Conservation (phyloP, 2,113 vertebrate genomes). For the Thomomys bottae region DNA sequence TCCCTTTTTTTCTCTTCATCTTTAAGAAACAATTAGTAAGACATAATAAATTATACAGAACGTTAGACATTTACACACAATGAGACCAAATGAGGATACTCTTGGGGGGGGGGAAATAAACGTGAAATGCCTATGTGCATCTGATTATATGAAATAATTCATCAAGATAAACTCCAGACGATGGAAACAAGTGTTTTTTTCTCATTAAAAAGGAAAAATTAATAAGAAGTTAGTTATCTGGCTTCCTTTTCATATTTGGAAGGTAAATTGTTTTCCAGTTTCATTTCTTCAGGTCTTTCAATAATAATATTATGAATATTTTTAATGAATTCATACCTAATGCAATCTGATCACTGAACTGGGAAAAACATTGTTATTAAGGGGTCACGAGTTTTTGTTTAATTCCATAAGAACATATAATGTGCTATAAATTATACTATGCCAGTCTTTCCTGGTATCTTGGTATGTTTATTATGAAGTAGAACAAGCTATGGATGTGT, state of each 20-base stretch:
- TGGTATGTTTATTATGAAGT: neutral
- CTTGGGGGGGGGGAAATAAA: no score
- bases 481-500: constrained; percentile 17
- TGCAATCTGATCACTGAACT: neutral
- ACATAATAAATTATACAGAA: no score
- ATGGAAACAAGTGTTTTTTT: no score
- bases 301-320: constrained; percentile 7
- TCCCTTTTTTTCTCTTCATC: neutral
- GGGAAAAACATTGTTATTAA: constrained; percentile 4
- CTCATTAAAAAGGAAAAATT: neutral
- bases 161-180: no score
- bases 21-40: neutral
- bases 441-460: constrained; percentile 11
- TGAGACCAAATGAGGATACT: no score
- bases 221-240: neutral
- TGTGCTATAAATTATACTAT: neutral
- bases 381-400: neutral
- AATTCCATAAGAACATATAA: constrained; percentile 7
- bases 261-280: neutral
- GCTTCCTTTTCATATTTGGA: neutral
- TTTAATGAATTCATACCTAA: constrained; percentile 13
- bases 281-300: neutral
- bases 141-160: no score
- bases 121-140: no score
- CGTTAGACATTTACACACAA: no score